Base-by-base conservation (phyloP, 2,888 invertebrate genomes). In the Cerceris ruficornis region DNA sequence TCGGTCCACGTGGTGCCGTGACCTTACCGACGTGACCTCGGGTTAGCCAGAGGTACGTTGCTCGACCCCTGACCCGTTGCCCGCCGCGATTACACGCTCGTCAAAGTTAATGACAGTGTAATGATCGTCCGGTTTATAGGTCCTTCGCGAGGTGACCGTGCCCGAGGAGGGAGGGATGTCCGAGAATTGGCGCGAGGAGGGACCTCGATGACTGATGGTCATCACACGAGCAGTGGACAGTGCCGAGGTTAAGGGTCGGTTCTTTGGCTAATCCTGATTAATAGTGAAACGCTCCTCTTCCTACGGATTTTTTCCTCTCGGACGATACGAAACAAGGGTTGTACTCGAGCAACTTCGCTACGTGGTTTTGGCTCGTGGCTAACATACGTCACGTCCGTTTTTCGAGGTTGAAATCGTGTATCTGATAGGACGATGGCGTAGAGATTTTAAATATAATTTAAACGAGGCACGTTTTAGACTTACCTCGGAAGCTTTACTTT, bases 221-320 rank as follows among this genome's bases (percentile, higher is more conserved):
- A 89, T 88, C 88, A 85, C 86, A 84, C 87, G 89, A 86, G 75
- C 87, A 82, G 80, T 80, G 86, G 85, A 86, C 86, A 83, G 75
- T 28, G 77, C 75, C 82, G 66, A 77, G 82, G 85, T 86, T 81
- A 81, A 71, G 80, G 86, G 86, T 88, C 85, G 81, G 75, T 82
- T 86, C 86, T 87, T 85, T 66, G 76, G 80, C 80, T 91, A 90
- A 91, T 91, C 90, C 89, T 91, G 90, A 91, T 91, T 91, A 91
- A 91, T 90, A 86, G 89, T 83, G 73, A 69, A 81, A 78, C 76
- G 75, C 81, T 70, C 77, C 86, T 83, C 66, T 76, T 73, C 69
- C 73, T 61, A 61, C 68, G 57, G 76, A 74, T 78, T 82, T 82
- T 76, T 78, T 76, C 75, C 52, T 68, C 52, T 61, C 69, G 52